Evolutionary conservation across 2,888 invertebrate genomes (phyloP), one percentile per base, ranked within the genome.

Genomic region (Glyphotaelius pellucidus): DNA sequence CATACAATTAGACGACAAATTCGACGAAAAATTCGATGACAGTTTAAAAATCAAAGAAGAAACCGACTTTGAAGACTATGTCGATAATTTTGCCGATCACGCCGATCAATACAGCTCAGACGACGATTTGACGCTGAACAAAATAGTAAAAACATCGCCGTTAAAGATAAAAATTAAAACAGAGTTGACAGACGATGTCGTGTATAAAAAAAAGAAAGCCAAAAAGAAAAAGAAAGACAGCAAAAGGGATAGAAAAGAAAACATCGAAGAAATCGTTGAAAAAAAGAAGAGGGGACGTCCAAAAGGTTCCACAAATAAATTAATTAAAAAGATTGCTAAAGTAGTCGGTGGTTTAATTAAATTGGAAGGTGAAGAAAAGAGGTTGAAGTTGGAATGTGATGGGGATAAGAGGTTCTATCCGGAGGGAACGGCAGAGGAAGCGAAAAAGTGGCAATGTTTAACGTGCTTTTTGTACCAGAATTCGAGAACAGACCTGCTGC

Each of bases 391-490:
- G 83, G 83, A 90, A n/a, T 80, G 14, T 31, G 91, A 87, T 35
- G 92, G 87, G n/a, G 91, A 92, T 52, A 90, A 84, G 42, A 84
- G 87, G 88, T 90, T 90, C 31, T 92, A 92, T 84, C 92, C 90
- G 1, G 81, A 92, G 80, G 90, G 92, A 52, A 92, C 92, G 47
- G 90, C 92, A 9, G 92, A 93, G 87, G 84, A 93, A 38, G 86
- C 90, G 14, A 92, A 93, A 11, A 92, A 91, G 88, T 93, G 93
- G 92, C 91, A 94, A 92, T 95, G 95, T 91, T 92, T 95, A 0
- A 94, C 94, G 3, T 95, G 95, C 93, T 94, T 94, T 31, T 92
- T 94, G 85, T 42, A 92, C 14, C 94, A 94, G 38, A 92, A 94
- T 0, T 94, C 94, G 11, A 94, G 94, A 42, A 83, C 88, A 3